Base-by-base conservation (phyloP, 2,797 vertebrate species). In the Benthosema pterotum region DNA sequence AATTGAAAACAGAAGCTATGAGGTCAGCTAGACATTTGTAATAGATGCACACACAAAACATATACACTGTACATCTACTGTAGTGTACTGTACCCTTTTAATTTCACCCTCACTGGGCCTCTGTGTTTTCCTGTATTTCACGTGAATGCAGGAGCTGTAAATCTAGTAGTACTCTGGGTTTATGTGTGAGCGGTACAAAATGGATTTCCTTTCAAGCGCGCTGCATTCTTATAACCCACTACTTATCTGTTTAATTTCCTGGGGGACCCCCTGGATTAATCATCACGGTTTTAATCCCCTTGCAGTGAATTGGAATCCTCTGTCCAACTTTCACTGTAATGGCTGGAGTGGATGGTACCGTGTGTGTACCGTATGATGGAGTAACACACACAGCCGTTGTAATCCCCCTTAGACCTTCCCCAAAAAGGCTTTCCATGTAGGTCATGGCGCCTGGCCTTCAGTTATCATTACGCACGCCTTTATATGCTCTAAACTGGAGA, bases 211-310 rank as follows among this genome's bases (percentile, higher is more conserved):
- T 87, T 89, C 80, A 84, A 86, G 83, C 86, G 87, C 89, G 84
- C 82, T 84, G 82, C 80, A 90, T 90, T 87, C 85, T 88, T 88
- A 89, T 87, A 88, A 86, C 80, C 83, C 76, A 81, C 79, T 79
- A 87, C 80, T 91, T 91, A 90, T 91, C 89, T 89, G 84, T 91
- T 88, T 88, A 89, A 90, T 90, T 91, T 90, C 89, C 88, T 85
- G 77, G 71, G 87, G 85, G 90, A 90, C 85, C 80, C 86, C 80
- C 69, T 75, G 83, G 85, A 92, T 90, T 90, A 91, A 89, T 89
- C 85, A 87, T 83, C 81, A 81, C 75, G 56, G 81, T 87, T 88
- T 32, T 92, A 92, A 91, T 91, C 87, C 89, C 77, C 87, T 83
- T 86, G 85, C 88, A 87, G 74, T 84, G 82, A 78, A 87, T 87